Conservation (phyloP, 2,888 invertebrate species). For the Cephus pygmeus region DNA sequence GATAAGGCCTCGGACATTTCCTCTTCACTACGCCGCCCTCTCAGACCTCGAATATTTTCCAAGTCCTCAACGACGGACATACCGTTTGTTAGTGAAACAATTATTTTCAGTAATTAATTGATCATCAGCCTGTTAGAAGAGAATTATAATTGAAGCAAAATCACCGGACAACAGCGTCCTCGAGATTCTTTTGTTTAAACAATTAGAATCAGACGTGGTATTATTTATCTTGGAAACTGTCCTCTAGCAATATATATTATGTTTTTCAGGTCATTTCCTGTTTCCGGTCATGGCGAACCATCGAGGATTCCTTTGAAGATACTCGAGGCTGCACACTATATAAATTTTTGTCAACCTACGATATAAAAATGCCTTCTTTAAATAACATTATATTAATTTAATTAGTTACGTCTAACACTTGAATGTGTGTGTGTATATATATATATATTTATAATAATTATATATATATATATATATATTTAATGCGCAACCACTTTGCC, state of each 20-base stretch:
- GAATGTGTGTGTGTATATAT: not conserved
- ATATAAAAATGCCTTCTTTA: conserved; percentile 53
- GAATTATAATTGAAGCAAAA: not conserved
- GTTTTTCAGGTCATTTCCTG: not conserved
- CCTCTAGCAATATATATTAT: not conserved
- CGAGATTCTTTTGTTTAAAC: not conserved
- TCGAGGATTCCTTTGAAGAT: conserved; percentile 39
- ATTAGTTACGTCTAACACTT: conserved; percentile 40
- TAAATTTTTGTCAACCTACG: conserved; percentile 48
- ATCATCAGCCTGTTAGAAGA: not conserved
- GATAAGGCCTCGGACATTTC: conserved; percentile 61
- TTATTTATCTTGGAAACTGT: not conserved
- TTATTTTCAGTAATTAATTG: not conserved
- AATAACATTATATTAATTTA: conserved; percentile 50
- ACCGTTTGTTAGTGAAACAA: not conserved
- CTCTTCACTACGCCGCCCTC: conserved; percentile 46
- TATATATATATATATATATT: conserved; percentile 29
- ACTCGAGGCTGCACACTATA: conserved; percentile 50
- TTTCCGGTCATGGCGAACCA: not conserved
- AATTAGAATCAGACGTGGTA: not conserved
- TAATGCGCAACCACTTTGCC: conserved; percentile 29
- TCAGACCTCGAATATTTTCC: conserved; percentile 50
- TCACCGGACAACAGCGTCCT: not conserved
- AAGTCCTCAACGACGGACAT: not conserved
- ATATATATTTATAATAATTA: conserved; percentile 7